A percentile compares a stretch with the other conserved stretches of the same genome.
phyloP scores from a whole-genome alignment of 2,113 vertebrate genomes.

The Actinemys pallida region DNA sequence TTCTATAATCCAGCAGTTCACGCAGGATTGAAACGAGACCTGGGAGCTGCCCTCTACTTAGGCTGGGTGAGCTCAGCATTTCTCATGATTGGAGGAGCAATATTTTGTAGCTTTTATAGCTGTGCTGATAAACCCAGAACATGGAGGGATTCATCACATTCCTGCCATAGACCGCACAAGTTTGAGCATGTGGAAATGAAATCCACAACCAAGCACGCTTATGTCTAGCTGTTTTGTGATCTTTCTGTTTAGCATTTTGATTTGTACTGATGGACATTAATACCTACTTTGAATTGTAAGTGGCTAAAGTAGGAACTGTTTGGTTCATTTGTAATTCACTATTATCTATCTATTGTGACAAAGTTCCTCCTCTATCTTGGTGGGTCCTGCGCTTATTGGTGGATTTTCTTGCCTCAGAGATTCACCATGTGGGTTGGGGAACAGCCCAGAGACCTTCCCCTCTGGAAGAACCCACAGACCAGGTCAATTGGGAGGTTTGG shows the following conservation, averaged over 20 bases:
- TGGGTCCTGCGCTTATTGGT: no score
- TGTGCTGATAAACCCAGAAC: not conserved
- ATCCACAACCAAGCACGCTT: not conserved
- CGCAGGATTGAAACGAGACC: constrained; percentile 85
- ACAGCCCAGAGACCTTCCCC: no score
- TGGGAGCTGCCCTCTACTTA: constrained; percentile 92
- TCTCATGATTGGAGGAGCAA: constrained; percentile 85
- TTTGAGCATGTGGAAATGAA: not conserved
- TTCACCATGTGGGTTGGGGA: no score
- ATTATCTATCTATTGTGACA: not conserved
- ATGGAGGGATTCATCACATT: not conserved
- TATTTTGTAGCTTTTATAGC: constrained; percentile 85
- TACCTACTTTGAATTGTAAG: not conserved
- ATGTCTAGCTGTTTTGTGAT: constrained; percentile 38
- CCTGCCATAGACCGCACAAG: not conserved
- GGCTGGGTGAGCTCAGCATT: constrained; percentile 88
- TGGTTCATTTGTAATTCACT: not conserved
- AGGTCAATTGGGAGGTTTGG: no score
- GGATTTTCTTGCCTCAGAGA: no score
- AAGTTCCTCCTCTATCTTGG: no score
- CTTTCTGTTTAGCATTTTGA: not conserved
- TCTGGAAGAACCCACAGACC: no score
- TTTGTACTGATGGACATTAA: not conserved
- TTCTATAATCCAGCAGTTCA: constrained; percentile 89
- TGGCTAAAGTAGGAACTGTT: not conserved